Evolutionary conservation across 92 coral and sea anemone genomes (phyloP), one percentile per base, ranked within the genome.

Genomic region (Siderastrea radians): DNA sequence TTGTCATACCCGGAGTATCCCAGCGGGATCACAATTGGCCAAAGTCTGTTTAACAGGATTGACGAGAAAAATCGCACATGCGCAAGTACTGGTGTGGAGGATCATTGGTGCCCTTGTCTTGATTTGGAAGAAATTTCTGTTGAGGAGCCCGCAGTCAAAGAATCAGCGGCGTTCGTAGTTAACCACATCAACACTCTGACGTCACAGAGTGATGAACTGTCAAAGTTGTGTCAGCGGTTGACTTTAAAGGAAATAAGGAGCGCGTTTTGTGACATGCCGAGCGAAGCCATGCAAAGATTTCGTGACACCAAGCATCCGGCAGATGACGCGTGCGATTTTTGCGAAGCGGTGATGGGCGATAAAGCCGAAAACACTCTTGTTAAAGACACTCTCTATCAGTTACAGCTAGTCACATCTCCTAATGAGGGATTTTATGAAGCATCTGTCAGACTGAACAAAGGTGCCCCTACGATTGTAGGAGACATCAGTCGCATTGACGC

Each of bases 1-100:
- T 85, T 95, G 3, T 84, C 98, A 45, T 95, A 88, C 83, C 98
- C 98, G 61, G 62, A 80, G 6, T 86, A 75, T 72, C 98, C 98
- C 1, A 16, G 44, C 65, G 96, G 84, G 2, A 50, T 93, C 5
- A 74, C 57, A 59, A 78, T 87, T 15, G 98, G 96, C 4, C 72
- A 84, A 76, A 95, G 98, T 49, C 83, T 95, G 68, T 91, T 95
- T 67, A 14, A 17, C 48, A 84, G 86, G 63, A 87, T 95, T 61
- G 72, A 90, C 54, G 82, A 93, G 1, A 38, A 82, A 73, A 88
- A 88, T 61, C 92, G 98, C 60, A 88, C 96, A 60, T 95, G 38
- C 38, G 38, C 38, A 26, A 26, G 38, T 26, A 26, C 38, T 0
- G 38, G 38, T 0, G 38, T 26, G 38, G 38, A 26, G 38, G 38